Conservation (phyloP, 2,888 invertebrate genomes). For the Drosophila birchii region DNA sequence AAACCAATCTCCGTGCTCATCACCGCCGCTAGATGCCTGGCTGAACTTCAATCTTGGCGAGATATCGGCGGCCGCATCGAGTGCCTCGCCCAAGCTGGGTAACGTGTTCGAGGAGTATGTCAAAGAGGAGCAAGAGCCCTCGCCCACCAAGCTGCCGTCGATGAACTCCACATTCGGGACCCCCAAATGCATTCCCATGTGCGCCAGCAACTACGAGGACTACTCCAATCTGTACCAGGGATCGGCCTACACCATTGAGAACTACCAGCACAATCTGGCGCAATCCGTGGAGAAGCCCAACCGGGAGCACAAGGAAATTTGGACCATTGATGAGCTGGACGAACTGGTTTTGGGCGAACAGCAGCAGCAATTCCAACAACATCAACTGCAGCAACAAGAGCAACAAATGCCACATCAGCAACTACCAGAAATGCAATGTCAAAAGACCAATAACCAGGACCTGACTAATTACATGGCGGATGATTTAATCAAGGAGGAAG, state of each 20-base stretch:
- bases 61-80: slow-evolving; percentile 28
- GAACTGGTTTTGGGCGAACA: slow-evolving; percentile 67
- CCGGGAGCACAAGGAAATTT: slow-evolving; percentile 84
- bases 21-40: slow-evolving; percentile 85
- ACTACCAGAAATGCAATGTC: not conserved
- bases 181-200: slow-evolving; percentile 77
- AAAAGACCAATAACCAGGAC: slow-evolving; percentile 8
- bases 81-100: slow-evolving; percentile 70
- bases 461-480: slow-evolving; percentile 12
- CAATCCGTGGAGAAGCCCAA: slow-evolving; percentile 80
- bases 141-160: slow-evolving; percentile 79
- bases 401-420: not conserved
- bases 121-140: slow-evolving; percentile 39
- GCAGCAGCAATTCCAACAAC: slow-evolving; percentile 21
- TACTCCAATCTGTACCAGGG: slow-evolving; percentile 61
- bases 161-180: slow-evolving; percentile 84
- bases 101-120: slow-evolving; percentile 60
- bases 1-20: slow-evolving; percentile 85
- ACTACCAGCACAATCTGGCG: slow-evolving; percentile 80
- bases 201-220: slow-evolving; percentile 57
- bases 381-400: slow-evolving; percentile 15
- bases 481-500: slow-evolving; percentile 24
- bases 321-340: slow-evolving; percentile 83
- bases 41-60: slow-evolving; percentile 81
- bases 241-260: slow-evolving; percentile 72